Evolutionary conservation across 2,113 vertebrate species (phyloP), one percentile per base, ranked within the genome.

Genomic region (Arvicanthis niloticus): DNA sequence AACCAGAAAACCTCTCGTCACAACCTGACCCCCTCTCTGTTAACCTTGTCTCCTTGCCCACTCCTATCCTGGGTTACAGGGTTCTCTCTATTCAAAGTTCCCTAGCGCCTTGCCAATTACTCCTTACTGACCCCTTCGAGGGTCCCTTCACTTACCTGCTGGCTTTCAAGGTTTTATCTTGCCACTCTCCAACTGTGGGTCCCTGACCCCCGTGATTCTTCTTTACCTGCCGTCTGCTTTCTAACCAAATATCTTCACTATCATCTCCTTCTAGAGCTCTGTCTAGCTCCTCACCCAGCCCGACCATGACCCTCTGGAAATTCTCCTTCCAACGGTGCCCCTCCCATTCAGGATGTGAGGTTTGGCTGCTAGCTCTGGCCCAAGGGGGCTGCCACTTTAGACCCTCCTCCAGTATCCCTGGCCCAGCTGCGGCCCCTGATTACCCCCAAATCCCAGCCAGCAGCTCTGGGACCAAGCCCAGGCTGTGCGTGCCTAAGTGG

Each of bases 401-500:
- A 65, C 37, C n/a, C 48, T 19, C 76, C 77, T 80, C 72, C 9
- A 65, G n/a, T n/a, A 24, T 76, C 67, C 86, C 70, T 26, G 45
- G 91, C 91, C 88, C 98, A 97, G 96, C 97, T 97, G 97, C 88
- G 1, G 91, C 93, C 94, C 92, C 90, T 96, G 96, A 97, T 94
- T 95, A 56, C 93, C 95, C 96, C 96, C 87, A 96, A 96, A 97
- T 96, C 95, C 95, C 92, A 10, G 0, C 29, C 29, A 72, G 81
- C 75, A 68, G 95, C 93, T 94, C 81, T 42, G 72, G 85, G 88
- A 76, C 88, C 68, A 22, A 37, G 78, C 88, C 81, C 68, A 70
- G 90, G 92, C 92, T 72, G 95, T 78, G 56, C 97, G 96, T 98
- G 98, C 94, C 95, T 97, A 94, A 98, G 97, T 98, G 96, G 92